Evolutionary conservation across 2,113 vertebrate species (phyloP).

Genomic region (Grallaria varia): DNA sequence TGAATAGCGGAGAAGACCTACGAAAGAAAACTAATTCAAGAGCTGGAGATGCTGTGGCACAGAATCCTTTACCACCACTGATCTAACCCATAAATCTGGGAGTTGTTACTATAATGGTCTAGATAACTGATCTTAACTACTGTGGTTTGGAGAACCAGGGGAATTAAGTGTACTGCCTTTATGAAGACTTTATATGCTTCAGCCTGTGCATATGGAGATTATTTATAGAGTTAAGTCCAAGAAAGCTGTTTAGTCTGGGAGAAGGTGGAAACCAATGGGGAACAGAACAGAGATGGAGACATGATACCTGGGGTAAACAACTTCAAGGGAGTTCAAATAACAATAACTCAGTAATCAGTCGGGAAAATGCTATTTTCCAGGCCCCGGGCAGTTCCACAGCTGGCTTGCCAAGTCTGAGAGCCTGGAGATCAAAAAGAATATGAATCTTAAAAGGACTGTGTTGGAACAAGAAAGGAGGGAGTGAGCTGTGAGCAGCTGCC

Average conservation of each 20-base stretch:
- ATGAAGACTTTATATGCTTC: background rate
- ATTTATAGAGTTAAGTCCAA: slow-evolving; percentile 11
- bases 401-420: slow-evolving; percentile 34
- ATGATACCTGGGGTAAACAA: slow-evolving; percentile 51
- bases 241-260: slow-evolving; percentile 41
- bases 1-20: background rate
- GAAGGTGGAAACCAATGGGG: background rate
- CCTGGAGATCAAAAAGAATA: slow-evolving; percentile 43
- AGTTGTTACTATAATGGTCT: background rate
- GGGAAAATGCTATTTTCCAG: slow-evolving; percentile 27
- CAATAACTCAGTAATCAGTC: background rate
- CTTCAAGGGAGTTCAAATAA: slow-evolving; percentile 41
- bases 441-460: background rate
- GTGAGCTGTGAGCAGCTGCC: slow-evolving; percentile 1
- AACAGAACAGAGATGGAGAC: background rate
- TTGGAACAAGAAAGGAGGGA: slow-evolving; percentile 4
- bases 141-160: background rate
- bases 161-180: background rate
- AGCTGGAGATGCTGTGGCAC: background rate
- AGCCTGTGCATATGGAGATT: background rate
- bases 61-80: background rate
- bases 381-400: background rate
- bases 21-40: background rate
- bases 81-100: background rate
- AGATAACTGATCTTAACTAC: background rate